phyloP scores from a whole-genome alignment of 1,140 invertebrate genomes.

The Lepidurus arcticus region DNA sequence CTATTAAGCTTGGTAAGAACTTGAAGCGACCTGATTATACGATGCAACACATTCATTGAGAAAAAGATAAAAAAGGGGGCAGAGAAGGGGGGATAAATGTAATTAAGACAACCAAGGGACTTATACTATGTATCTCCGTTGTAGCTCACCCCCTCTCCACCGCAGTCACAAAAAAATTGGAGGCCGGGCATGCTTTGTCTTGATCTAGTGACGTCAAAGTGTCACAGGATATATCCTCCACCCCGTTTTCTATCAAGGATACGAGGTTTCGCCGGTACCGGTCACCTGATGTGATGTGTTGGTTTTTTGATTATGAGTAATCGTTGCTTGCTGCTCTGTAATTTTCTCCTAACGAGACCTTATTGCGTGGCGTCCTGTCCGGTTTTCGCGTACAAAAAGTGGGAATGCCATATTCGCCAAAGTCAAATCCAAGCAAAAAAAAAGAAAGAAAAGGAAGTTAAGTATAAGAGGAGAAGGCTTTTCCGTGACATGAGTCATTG shows the following conservation, averaged over 20 bases:
- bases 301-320: too few species aligned
- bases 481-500: too few species aligned
- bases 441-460: too few species aligned
- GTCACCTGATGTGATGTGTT: not conserved
- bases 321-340: too few species aligned
- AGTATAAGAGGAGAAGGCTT: too few species aligned
- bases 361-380: too few species aligned
- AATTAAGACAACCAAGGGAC: not conserved
- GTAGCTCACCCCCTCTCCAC: too few species aligned
- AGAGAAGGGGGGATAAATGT: not conserved
- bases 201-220: not conserved
- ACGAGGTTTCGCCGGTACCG: not conserved
- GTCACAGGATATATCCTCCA: conserved; percentile 1
- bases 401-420: too few species aligned
- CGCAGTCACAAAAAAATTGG: too few species aligned
- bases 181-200: not conserved
- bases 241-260: not conserved
- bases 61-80: not conserved
- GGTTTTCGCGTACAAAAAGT: too few species aligned
- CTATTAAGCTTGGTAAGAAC: not conserved
- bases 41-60: not conserved
- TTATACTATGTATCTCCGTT: not conserved
- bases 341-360: too few species aligned
- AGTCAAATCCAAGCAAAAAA: too few species aligned
- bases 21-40: not conserved